Conservation (phyloP, 1,140 invertebrate species). For the Solenopsis fugax region DNA sequence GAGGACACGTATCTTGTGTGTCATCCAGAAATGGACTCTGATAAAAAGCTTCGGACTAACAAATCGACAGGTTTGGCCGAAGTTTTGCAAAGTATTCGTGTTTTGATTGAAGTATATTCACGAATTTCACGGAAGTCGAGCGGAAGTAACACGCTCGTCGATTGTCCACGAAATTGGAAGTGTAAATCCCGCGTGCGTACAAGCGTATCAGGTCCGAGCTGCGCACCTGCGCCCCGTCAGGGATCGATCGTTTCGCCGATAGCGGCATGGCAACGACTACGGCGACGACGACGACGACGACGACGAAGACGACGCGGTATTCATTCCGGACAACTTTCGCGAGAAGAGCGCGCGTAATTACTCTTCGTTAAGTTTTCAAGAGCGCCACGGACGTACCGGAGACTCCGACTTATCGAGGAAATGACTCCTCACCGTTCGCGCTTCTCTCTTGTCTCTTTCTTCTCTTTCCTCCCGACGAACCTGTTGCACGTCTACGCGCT, state of each 20-base stretch:
- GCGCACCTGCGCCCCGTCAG: constrained; percentile 35
- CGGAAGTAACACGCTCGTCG: constrained; percentile 46
- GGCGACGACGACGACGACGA: too few species aligned
- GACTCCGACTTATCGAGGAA: constrained; percentile 60
- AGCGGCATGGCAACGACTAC: neutral
- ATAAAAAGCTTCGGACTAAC: neutral
- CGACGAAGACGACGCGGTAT: constrained; percentile 37
- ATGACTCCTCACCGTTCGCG: constrained; percentile 51
- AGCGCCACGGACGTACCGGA: constrained; percentile 38
- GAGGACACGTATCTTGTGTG: neutral
- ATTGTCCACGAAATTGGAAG: constrained; percentile 55
- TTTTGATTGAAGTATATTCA: constrained; percentile 21
- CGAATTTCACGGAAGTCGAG: constrained; percentile 15
- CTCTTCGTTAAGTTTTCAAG: constrained; percentile 67
- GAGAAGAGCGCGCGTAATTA: constrained; percentile 65
- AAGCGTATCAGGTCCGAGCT: constrained; percentile 39
- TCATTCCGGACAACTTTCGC: constrained; percentile 57
- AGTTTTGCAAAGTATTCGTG: neutral
- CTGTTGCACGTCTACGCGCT: constrained; percentile 61
- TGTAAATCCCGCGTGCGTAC: constrained; percentile 48
- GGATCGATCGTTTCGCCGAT: constrained; percentile 52
- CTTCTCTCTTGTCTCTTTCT: constrained; percentile 39
- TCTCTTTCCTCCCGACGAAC: constrained; percentile 57
- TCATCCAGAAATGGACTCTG: neutral
- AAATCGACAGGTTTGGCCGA: neutral